phyloP scores from a whole-genome alignment of 2,113 vertebrate species.

The Nerophis lumbriciformis region DNA sequence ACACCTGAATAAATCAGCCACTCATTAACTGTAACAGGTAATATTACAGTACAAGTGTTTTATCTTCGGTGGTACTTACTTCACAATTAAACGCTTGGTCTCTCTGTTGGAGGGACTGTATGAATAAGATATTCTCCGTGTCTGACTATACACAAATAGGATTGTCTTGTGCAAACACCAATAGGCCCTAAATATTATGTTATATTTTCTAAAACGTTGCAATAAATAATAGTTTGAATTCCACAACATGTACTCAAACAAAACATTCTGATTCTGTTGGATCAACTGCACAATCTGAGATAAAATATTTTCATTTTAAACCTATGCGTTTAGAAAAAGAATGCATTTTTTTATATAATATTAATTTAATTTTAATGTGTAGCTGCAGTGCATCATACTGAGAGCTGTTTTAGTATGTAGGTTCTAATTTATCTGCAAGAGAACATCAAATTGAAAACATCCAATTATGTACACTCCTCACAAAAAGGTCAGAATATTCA shows the following conservation, averaged over 20 bases:
- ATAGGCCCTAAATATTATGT: neutral
- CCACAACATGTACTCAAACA: neutral
- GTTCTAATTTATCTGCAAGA: too few relatives aligned
- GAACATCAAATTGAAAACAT: too few relatives aligned
- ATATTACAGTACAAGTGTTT: conserved; percentile 30
- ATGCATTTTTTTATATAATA: too few relatives aligned
- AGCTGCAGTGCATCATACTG: too few relatives aligned
- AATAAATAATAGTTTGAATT: neutral
- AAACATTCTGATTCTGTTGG: too few relatives aligned
- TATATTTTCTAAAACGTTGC: neutral
- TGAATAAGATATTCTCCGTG: conserved; percentile 16
- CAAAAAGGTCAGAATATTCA: too few relatives aligned
- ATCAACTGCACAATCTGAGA: too few relatives aligned
- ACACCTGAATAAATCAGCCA: conserved; percentile 29
- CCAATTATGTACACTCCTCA: too few relatives aligned
- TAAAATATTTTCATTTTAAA: too few relatives aligned
- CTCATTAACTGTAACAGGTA: conserved; percentile 26
- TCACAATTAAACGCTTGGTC: conserved; percentile 18
- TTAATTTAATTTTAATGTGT: too few relatives aligned
- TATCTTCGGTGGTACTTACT: conserved; percentile 48
- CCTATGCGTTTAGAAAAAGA: too few relatives aligned
- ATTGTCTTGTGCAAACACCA: neutral
- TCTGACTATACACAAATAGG: conserved; percentile 9
- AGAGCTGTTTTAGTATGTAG: too few relatives aligned
- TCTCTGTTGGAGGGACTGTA: neutral